Conservation (phyloP, 2,113 vertebrate species). For the Platysteira castanea region DNA sequence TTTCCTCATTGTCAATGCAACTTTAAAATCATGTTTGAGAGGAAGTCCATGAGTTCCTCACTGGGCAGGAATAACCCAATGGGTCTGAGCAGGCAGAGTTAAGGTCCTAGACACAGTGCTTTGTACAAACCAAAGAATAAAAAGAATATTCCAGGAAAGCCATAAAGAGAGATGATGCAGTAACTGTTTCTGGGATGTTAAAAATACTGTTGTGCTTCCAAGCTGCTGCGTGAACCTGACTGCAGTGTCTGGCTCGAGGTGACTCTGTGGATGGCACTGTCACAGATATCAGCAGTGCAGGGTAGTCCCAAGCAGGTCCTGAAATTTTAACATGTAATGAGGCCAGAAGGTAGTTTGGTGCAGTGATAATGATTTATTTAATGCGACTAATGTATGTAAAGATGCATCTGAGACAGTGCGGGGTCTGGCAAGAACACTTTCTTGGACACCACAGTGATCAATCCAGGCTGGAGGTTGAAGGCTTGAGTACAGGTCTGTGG, state of each 20-base stretch:
- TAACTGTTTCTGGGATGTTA: background rate
- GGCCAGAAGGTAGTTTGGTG: background rate
- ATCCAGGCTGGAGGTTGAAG: background rate
- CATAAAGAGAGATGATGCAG: background rate
- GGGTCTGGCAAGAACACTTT: background rate
- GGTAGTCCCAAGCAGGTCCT: background rate
- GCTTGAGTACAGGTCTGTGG: background rate
- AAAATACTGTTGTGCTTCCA: background rate
- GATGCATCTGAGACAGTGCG: background rate
- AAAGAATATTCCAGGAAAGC: constrained; percentile 6
- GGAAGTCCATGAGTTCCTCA: background rate
- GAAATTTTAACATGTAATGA: background rate
- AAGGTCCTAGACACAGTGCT: background rate
- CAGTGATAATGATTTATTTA: background rate
- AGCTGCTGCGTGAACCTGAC: background rate
- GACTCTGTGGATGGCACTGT: background rate
- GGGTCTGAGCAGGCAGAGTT: background rate
- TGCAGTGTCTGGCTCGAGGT: background rate
- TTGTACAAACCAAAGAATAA: background rate
- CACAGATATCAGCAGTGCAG: background rate
- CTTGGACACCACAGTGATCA: background rate
- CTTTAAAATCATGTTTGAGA: constrained; percentile 27
- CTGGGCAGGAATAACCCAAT: background rate
- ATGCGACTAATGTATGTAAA: background rate
- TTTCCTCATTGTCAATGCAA: constrained; percentile 5